Conservation (phyloP, 2,113 vertebrate genomes). For the Spheniscus mendiculus region DNA sequence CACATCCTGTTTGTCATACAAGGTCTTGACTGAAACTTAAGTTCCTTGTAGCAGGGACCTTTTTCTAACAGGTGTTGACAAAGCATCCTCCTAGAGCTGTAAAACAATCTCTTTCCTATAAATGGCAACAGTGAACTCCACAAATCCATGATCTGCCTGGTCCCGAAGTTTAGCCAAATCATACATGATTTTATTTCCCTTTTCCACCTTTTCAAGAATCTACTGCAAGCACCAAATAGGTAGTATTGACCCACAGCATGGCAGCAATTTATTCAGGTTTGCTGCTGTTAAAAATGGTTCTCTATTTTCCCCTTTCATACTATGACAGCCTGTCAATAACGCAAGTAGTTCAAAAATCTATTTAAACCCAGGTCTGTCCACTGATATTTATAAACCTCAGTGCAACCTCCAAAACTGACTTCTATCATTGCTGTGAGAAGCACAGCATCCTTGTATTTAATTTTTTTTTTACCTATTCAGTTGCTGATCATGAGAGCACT, state of each 20-base stretch:
- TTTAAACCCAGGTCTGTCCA: neutral
- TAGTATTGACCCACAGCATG: neutral
- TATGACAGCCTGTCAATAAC: conserved; percentile 24
- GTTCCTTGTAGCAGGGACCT: neutral
- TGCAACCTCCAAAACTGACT: neutral
- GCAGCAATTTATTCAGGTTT: conserved; percentile 37
- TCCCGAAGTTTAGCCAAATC: neutral
- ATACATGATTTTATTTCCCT: neutral
- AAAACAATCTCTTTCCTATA: neutral
- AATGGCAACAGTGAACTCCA: neutral
- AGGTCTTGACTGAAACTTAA: neutral
- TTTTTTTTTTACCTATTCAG: neutral
- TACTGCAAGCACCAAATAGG: neutral
- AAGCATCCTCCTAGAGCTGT: neutral
- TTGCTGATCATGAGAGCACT: neutral
- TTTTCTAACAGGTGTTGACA: neutral
- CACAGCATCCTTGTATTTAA: neutral
- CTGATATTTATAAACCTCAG: neutral
- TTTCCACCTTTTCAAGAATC: neutral
- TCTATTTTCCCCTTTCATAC: neutral
- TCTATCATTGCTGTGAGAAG: neutral
- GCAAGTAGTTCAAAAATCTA: neutral
- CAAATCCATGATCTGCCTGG: neutral
- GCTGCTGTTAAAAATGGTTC: neutral
- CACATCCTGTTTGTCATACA: neutral